Percentiles rank a stretch among this genome's conserved stretches.
Evolutionary conservation across 2,888 invertebrate genomes (phyloP).

Genomic region (Baccha elongata): DNA sequence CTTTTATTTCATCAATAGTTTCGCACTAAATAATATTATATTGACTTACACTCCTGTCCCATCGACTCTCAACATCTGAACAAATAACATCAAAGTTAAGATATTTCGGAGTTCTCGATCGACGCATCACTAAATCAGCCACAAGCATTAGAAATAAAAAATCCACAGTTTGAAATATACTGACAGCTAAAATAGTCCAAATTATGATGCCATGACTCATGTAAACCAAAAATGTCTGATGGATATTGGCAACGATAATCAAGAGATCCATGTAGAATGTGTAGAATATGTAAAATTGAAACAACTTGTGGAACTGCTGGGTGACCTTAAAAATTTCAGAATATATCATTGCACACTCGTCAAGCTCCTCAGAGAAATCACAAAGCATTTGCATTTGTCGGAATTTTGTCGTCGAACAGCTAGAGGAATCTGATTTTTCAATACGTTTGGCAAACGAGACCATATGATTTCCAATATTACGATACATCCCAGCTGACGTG

Average conservation of each 20-base stretch:
- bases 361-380: background rate
- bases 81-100: background rate
- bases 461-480: slow-evolving; percentile 12
- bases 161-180: background rate
- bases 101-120: background rate
- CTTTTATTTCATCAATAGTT: background rate
- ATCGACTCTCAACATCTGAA: background rate
- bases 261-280: background rate
- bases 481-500: background rate
- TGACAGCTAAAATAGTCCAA: background rate
- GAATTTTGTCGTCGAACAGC: background rate
- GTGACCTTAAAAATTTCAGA: background rate
- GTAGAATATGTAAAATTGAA: background rate
- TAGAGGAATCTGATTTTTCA: background rate
- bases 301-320: background rate
- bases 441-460: background rate
- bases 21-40: background rate
- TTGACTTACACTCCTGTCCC: slow-evolving; percentile 3
- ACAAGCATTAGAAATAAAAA: slow-evolving; percentile 1
- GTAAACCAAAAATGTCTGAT: background rate
- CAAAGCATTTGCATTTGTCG: background rate
- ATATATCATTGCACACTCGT: background rate
- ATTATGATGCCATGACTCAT: background rate
- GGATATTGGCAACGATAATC: background rate
- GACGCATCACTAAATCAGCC: background rate